Evolutionary conservation across 2,888 invertebrate species (phyloP).

Genomic region (Anoncus sp.): DNA sequence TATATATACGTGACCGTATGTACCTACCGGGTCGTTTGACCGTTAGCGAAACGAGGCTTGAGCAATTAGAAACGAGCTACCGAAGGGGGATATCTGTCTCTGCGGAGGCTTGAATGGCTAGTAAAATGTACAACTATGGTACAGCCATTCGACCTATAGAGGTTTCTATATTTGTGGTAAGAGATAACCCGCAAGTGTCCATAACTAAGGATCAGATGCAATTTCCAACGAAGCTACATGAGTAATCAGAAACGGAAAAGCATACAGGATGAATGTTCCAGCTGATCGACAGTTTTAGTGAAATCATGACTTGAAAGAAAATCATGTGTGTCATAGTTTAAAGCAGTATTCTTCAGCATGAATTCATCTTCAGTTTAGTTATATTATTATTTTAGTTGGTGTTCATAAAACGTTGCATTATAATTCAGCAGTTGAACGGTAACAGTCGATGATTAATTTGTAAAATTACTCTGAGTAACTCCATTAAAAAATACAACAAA

Average conservation of each 20-base stretch:
- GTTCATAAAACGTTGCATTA: no score
- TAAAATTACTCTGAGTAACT: no score
- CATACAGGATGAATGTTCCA: not conserved
- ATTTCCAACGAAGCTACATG: not conserved
- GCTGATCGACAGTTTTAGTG: not conserved
- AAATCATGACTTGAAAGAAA: not conserved
- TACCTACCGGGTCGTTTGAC: constrained; percentile 56
- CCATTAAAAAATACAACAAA: no score
- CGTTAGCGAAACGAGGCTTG: constrained; percentile 70
- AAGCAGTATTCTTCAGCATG: no score
- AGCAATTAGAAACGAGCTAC: constrained; percentile 70
- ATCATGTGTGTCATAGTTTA: not conserved
- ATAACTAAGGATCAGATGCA: not conserved
- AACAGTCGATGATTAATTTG: no score
- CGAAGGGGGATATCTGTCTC: constrained; percentile 59
- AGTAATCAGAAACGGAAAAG: not conserved
- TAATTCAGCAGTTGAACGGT: no score
- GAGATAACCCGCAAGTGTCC: constrained; percentile 7
- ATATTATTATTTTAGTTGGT: no score
- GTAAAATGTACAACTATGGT: constrained; percentile 30
- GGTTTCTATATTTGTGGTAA: constrained; percentile 21
- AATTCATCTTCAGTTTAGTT: no score
- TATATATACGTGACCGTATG: constrained; percentile 27
- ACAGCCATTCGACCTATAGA: constrained; percentile 5
- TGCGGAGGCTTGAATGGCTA: constrained; percentile 58